Percentiles rank a stretch among this genome's conserved stretches.
These are phyloP conservation scores for Poeciliopsis occidentalis DNA, from an alignment of 2,113 vertebrate species.

Conservation along the genomic window DNA sequence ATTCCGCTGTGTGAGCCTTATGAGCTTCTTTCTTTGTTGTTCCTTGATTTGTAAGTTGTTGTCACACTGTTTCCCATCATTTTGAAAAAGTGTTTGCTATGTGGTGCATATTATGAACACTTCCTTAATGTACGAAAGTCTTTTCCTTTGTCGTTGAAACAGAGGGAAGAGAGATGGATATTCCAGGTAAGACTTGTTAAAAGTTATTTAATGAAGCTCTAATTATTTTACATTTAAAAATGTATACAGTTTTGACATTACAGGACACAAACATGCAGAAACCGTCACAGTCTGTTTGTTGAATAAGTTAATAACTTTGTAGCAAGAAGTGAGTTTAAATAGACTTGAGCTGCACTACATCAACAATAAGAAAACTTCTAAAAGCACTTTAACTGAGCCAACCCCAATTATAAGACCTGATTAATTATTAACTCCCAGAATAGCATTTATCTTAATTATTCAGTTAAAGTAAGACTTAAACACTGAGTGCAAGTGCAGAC, in stretches of 20 bases:
- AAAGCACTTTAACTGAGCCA: neutral
- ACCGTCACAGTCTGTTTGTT: neutral
- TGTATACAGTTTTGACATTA: too few species aligned
- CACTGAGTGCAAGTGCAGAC: slow-evolving; percentile 30
- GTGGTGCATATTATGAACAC: neutral
- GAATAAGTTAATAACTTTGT: neutral
- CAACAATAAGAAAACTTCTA: neutral
- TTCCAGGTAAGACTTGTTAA: neutral
- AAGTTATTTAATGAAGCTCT: neutral
- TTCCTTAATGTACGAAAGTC: neutral
- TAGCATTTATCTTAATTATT: slow-evolving; percentile 24
- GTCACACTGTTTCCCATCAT: neutral
- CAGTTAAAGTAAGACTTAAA: slow-evolving; percentile 15
- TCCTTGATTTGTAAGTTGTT: neutral
- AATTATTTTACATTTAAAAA: neutral
- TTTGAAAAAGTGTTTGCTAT: neutral
- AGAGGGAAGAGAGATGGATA: neutral
- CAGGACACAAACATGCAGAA: neutral
- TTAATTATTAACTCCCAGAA: neutral
- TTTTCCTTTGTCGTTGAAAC: too few species aligned
- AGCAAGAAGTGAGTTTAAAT: neutral
- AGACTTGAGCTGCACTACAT: neutral
- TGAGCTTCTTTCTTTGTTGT: neutral
- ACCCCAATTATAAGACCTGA: neutral
- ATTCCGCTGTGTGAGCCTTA: neutral